Percentiles rank a stretch among this genome's conserved stretches.
Conservation (phyloP, 2,888 invertebrate species). For the Odontothrips loti region DNA sequence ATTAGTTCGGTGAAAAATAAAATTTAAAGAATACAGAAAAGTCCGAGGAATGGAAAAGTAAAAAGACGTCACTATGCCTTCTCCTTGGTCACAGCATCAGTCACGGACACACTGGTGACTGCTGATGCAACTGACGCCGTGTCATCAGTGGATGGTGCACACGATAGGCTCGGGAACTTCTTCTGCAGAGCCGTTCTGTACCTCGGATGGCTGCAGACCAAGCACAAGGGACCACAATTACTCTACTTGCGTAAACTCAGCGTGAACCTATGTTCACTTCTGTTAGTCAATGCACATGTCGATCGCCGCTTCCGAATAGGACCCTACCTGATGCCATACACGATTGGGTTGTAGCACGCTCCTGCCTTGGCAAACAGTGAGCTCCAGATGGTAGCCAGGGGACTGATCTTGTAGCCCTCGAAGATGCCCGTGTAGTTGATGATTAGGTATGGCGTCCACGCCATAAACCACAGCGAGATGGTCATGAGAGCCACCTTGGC, state of each 20-base stretch:
- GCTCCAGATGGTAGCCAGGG: slow-evolving; percentile 76
- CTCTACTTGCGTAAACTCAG: not conserved
- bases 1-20: not conserved
- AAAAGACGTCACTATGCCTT: not conserved
- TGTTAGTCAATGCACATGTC: too few relatives aligned
- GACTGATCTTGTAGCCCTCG: slow-evolving; percentile 66
- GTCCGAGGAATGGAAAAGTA: not conserved
- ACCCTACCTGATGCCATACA: slow-evolving; percentile 78
- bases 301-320: too few relatives aligned
- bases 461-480: slow-evolving; percentile 78
- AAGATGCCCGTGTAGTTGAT: slow-evolving; percentile 79
- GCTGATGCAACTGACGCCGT: slow-evolving; percentile 63
- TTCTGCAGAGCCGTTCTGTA: slow-evolving; percentile 70
- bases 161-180: slow-evolving; percentile 72
- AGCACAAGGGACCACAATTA: slow-evolving; percentile 29
- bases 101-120: slow-evolving; percentile 54
- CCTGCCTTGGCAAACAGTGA: slow-evolving; percentile 91
- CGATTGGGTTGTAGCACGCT: slow-evolving; percentile 85
- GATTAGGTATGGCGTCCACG: slow-evolving; percentile 82
- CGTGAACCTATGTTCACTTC: too few relatives aligned
- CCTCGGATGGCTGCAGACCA: slow-evolving; percentile 64
- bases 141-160: slow-evolving; percentile 57
- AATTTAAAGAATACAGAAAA: not conserved
- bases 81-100: not conserved
- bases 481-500: slow-evolving; percentile 84